phyloP scores from a whole-genome alignment of 2,888 invertebrate genomes.

The Eupsilia transversa region DNA sequence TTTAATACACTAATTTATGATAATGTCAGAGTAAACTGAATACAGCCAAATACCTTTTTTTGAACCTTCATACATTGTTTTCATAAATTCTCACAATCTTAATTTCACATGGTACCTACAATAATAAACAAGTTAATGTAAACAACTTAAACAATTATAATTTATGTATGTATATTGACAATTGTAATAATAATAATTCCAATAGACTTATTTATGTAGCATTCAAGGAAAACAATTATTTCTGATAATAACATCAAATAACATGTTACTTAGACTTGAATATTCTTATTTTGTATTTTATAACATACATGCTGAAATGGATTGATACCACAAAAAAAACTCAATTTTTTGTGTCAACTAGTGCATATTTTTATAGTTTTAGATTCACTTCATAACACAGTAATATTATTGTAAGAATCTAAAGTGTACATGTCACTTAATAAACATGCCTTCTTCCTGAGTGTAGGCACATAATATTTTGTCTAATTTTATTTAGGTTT shows the following conservation, averaged over 20 bases:
- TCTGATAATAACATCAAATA: slow-evolving; percentile 25
- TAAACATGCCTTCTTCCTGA: no score
- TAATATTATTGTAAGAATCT: not conserved
- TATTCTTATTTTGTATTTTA: not conserved
- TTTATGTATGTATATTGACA: slow-evolving; percentile 23
- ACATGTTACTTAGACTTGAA: not conserved
- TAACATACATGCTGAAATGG: not conserved
- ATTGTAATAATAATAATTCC: slow-evolving; percentile 7
- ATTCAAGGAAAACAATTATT: slow-evolving; percentile 43
- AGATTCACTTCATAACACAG: not conserved
- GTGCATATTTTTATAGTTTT: not conserved
- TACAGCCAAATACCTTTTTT: not conserved
- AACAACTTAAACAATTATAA: slow-evolving; percentile 41
- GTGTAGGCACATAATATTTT: no score
- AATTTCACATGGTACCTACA: not conserved
- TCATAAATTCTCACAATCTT: slow-evolving; percentile 14
- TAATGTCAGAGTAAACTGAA: slow-evolving; percentile 18
- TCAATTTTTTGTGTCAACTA: not conserved
- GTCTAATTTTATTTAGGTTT: not conserved
- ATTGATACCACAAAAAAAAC: not conserved
- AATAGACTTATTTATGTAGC: slow-evolving; percentile 6
- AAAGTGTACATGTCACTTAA: not conserved
- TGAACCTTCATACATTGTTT: slow-evolving; percentile 8
- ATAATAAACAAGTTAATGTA: slow-evolving; percentile 49
- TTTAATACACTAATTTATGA: slow-evolving; percentile 13